These are phyloP conservation scores for Nilaparvata lugens DNA, from an alignment of 1,140 invertebrate species.

Conservation along the genomic window DNA sequence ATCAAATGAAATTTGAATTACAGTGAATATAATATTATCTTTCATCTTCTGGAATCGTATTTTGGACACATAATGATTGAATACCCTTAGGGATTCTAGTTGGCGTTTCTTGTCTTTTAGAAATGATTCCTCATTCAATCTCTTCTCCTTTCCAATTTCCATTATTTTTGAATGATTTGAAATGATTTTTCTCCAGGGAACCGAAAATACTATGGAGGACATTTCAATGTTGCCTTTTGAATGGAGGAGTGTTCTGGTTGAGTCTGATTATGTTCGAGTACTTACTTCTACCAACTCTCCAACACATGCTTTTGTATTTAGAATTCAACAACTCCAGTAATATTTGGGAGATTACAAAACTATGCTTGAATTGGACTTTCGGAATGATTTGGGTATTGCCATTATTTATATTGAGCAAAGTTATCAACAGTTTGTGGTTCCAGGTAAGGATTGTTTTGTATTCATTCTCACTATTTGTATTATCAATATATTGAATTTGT, in stretches of 20 bases:
- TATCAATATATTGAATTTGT: too few species aligned
- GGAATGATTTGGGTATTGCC: conserved; percentile 82
- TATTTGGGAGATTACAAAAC: conserved; percentile 72
- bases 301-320: conserved; percentile 54
- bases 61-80: not conserved
- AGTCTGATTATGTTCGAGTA: conserved; percentile 73
- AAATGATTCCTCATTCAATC: too few species aligned
- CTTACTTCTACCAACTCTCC: conserved; percentile 57
- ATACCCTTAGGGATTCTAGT: conserved; percentile 6
- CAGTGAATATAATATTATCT: too few species aligned
- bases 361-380: conserved; percentile 68
- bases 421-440: conserved; percentile 89
- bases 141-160: too few species aligned
- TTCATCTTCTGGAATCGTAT: too few species aligned
- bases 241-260: conserved; percentile 76
- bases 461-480: too few species aligned
- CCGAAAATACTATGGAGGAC: conserved; percentile 72
- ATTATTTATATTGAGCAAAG: conserved; percentile 75
- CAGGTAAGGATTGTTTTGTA: conserved; percentile 48
- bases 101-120: too few species aligned
- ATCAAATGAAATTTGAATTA: too few species aligned
- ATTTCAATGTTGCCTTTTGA: conserved; percentile 73
- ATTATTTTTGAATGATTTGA: conserved; percentile 2
- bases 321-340: conserved; percentile 56
- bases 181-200: conserved; percentile 47